Evolutionary conservation across 2,113 vertebrate species (phyloP).

Genomic region (Sylvia atricapilla): DNA sequence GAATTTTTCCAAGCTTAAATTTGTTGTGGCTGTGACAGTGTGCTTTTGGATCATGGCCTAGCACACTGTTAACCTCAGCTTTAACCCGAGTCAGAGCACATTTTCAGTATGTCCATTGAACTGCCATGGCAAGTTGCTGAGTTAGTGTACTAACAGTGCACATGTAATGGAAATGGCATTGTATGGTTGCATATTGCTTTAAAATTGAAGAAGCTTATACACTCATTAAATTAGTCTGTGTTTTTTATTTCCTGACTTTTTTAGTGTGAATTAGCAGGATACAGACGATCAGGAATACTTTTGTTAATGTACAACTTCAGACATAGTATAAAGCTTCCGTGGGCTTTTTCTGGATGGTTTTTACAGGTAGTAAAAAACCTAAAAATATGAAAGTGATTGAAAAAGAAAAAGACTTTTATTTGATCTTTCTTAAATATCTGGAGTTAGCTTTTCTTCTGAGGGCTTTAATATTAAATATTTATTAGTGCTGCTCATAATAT

Average conservation of each 20-base stretch:
- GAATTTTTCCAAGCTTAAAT: not conserved
- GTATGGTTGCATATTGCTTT: not conserved
- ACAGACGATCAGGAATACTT: not conserved
- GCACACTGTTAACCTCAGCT: not conserved
- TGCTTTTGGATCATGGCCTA: not conserved
- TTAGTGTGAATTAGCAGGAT: not conserved
- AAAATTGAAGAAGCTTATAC: not conserved
- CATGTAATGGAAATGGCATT: not conserved
- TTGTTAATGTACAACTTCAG: not conserved
- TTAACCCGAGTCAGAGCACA: not conserved
- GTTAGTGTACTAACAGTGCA: not conserved
- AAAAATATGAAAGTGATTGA: not conserved
- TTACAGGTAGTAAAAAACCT: not conserved
- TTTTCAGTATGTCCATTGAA: not conserved
- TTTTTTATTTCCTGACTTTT: not conserved
- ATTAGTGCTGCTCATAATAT: not conserved
- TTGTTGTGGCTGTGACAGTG: not conserved
- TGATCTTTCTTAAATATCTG: not conserved
- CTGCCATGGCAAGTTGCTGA: not conserved
- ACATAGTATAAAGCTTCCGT: not conserved
- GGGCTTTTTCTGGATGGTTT: not conserved
- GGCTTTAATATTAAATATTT: not conserved
- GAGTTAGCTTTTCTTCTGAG: not conserved
- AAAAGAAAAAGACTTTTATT: not conserved
- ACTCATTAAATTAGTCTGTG: not conserved